Percentiles rank a stretch among this genome's conserved stretches.
Evolutionary conservation across 2,113 vertebrate genomes (phyloP).

Genomic region (Equus przewalskii): DNA sequence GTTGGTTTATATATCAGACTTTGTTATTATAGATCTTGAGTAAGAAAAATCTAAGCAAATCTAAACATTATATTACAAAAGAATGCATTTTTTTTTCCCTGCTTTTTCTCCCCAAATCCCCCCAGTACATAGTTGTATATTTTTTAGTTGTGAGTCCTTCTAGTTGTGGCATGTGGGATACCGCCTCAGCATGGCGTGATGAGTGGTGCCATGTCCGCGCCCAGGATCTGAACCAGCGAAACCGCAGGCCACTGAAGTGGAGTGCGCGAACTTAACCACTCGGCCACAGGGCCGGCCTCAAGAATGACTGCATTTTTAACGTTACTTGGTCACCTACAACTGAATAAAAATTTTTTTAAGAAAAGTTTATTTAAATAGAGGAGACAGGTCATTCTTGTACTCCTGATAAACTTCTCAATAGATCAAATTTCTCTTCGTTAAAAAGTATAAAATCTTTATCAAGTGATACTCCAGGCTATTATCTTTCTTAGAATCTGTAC

Average conservation of each 20-base stretch:
- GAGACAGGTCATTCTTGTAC: background rate
- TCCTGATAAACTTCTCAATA: slow-evolving; percentile 1
- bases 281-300: no score
- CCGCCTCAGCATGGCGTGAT: no score
- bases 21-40: background rate
- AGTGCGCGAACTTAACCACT: no score
- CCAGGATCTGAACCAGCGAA: no score
- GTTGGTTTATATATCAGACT: background rate
- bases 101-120: no score
- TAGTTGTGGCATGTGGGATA: no score
- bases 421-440: background rate
- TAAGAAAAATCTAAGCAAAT: background rate
- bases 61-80: background rate
- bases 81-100: background rate
- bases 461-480: background rate
- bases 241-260: no score
- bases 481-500: background rate
- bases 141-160: no score
- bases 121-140: no score
- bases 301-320: background rate
- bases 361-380: background rate
- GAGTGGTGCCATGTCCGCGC: no score
- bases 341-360: background rate
- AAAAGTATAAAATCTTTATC: background rate
- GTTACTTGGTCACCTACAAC: background rate